Evolutionary conservation across 2,888 invertebrate species (phyloP).

Genomic region (Sphecodes monilicornis): DNA sequence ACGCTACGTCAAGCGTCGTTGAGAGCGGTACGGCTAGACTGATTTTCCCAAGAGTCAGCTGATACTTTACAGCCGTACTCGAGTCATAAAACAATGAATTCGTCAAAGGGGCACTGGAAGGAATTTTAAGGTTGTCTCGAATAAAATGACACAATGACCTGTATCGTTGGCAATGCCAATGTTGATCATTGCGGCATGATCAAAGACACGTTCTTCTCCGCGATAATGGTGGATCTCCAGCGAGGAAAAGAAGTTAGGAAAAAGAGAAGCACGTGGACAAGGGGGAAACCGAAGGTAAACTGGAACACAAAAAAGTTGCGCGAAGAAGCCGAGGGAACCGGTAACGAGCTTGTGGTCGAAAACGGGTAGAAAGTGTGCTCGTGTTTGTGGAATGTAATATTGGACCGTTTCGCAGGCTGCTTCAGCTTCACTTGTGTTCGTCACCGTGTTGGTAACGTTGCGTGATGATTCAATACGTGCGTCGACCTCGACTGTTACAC

Average conservation of each 20-base stretch:
- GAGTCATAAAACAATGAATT: too few relatives aligned
- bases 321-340: conserved; percentile 41
- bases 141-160: not conserved
- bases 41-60: too few relatives aligned
- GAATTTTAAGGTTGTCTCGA: too few relatives aligned
- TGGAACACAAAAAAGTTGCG: conserved; percentile 25
- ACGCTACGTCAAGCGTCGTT: too few relatives aligned
- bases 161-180: not conserved
- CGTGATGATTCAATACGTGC: conserved; percentile 35
- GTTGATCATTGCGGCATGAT: not conserved
- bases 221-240: not conserved
- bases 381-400: conserved; percentile 56
- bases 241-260: not conserved
- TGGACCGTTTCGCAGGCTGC: conserved; percentile 18
- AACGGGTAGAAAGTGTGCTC: conserved; percentile 24
- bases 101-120: too few relatives aligned
- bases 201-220: not conserved
- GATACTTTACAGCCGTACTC: too few relatives aligned
- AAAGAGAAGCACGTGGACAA: not conserved
- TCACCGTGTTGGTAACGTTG: not conserved
- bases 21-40: too few relatives aligned
- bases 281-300: not conserved
- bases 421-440: conserved; percentile 20
- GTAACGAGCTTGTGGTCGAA: conserved; percentile 62
- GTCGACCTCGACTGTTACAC: conserved; percentile 30